These are phyloP conservation scores for Diadumene lineata DNA, from an alignment of 92 coral and sea anemone genomes.

Conservation along the genomic window DNA sequence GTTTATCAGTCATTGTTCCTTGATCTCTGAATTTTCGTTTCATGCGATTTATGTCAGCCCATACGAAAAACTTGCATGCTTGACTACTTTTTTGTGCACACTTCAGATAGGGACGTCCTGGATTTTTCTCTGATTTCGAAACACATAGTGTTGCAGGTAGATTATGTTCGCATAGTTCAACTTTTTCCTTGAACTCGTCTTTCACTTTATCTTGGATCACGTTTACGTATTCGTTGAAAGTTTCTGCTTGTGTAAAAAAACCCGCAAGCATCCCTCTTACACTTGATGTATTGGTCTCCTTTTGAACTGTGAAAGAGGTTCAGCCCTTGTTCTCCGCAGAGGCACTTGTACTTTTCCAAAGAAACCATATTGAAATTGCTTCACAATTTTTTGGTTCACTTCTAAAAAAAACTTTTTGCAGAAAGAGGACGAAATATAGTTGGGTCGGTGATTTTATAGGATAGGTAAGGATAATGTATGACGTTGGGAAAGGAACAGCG, in stretches of 20 bases:
- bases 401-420: too few species aligned
- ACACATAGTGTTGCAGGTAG: constrained; percentile 12
- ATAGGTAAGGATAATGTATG: too few species aligned
- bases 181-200: neutral
- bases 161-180: constrained; percentile 7
- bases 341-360: constrained; percentile 7
- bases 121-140: constrained; percentile 25
- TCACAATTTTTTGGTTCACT: too few species aligned
- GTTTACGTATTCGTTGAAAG: neutral
- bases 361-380: constrained; percentile 12
- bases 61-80: constrained; percentile 27
- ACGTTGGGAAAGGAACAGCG: too few species aligned
- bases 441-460: too few species aligned
- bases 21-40: too few species aligned
- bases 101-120: constrained; percentile 27
- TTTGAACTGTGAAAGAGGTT: neutral
- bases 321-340: neutral
- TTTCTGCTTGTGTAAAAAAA: neutral
- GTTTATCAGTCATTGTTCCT: too few species aligned
- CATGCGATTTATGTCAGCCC: too few species aligned
- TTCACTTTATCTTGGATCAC: neutral
- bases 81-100: constrained; percentile 17
- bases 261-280: neutral
- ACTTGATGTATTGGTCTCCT: neutral
- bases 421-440: too few species aligned